Evolutionary conservation across 2,797 vertebrate genomes (phyloP).

Genomic region (Morus bassanus): DNA sequence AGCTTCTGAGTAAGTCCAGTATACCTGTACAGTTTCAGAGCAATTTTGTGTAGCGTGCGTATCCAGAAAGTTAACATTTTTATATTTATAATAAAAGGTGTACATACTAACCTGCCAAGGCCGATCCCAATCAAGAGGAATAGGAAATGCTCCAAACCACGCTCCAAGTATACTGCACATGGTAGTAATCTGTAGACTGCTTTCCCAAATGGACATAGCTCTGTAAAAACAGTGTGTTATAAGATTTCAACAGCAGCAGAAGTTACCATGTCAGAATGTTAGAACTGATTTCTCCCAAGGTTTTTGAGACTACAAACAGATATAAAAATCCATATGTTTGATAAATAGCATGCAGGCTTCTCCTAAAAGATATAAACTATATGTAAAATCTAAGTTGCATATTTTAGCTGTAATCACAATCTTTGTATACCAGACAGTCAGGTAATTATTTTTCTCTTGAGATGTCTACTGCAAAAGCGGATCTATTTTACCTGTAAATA

Average conservation of each 20-base stretch:
- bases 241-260: neutral
- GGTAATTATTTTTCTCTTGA: neutral
- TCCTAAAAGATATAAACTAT: neutral
- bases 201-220: constrained; percentile 93
- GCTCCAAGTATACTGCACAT: constrained; percentile 86
- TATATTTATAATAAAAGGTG: neutral
- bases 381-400: neutral
- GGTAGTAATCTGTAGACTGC: constrained; percentile 91
- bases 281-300: neutral
- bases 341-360: neutral
- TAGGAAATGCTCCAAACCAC: constrained; percentile 94
- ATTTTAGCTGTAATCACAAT: neutral
- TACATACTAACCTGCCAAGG: constrained; percentile 81
- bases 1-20: neutral
- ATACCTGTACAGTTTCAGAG: neutral
- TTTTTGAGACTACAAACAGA: neutral
- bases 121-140: constrained; percentile 84
- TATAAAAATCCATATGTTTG: neutral
- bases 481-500: neutral
- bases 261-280: neutral
- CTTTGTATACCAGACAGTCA: neutral
- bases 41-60: rapidly evolving
- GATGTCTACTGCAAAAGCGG: neutral
- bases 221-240: constrained; percentile 67
- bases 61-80: neutral